phyloP scores from a whole-genome alignment of 2,888 invertebrate genomes.

The Augochlorella aurata region DNA sequence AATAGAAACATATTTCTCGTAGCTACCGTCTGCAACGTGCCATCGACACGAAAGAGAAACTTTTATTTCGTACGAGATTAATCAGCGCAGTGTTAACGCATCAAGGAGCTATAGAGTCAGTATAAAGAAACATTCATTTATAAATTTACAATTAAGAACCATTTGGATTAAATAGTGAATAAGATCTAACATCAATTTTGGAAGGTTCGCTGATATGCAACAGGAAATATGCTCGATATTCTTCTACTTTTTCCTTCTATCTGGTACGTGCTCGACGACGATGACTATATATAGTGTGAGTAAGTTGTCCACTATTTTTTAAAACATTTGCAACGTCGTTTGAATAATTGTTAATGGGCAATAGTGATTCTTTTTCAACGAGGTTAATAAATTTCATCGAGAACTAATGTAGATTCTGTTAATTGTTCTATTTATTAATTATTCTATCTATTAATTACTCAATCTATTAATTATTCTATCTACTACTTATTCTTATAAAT shows the following conservation, averaged over 20 bases:
- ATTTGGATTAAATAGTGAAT: background rate
- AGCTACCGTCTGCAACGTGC: background rate
- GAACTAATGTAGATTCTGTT: no score
- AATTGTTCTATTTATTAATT: no score
- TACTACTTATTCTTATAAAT: no score
- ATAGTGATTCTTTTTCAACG: no score
- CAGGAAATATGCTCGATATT: background rate
- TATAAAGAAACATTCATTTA: background rate
- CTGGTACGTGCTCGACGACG: background rate
- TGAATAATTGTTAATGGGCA: background rate
- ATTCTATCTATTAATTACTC: no score
- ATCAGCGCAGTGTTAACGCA: slow-evolving; percentile 5
- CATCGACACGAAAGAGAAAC: background rate
- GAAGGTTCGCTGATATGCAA: background rate
- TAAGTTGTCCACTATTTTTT: background rate
- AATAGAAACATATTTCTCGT: background rate
- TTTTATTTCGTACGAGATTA: background rate
- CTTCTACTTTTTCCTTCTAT: background rate
- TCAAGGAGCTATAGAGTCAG: background rate
- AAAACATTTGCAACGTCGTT: background rate
- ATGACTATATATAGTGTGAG: background rate
- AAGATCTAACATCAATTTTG: background rate
- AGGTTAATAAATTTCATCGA: no score
- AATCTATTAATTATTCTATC: no score
- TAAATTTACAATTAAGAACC: no score